These are phyloP conservation scores for Zophobas atratus DNA, from an alignment of 1,140 invertebrate species.

Conservation along the genomic window DNA sequence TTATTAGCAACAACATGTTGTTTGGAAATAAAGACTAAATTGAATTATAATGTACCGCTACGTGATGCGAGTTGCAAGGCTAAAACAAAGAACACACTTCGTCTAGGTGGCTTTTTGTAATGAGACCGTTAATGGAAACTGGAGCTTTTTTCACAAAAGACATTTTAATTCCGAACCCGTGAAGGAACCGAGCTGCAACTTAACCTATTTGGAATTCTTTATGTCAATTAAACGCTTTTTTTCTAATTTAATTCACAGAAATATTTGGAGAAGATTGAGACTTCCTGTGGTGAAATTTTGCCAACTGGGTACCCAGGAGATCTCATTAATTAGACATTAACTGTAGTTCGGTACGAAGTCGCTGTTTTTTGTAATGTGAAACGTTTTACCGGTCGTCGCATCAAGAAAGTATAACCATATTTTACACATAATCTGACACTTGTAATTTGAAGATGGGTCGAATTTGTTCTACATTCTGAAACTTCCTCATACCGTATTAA, in stretches of 20 bases:
- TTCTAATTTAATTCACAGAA: constrained; percentile 4
- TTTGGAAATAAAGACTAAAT: constrained; percentile 28
- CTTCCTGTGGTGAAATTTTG: constrained; percentile 28
- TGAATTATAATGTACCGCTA: constrained; percentile 33
- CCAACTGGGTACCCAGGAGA: constrained; percentile 5
- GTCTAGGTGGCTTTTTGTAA: constrained; percentile 15
- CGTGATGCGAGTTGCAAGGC: not conserved
- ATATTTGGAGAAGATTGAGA: constrained; percentile 29
- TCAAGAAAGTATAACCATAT: constrained; percentile 27
- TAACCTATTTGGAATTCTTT: constrained; percentile 29
- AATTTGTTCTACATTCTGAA: constrained; percentile 20
- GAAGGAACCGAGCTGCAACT: constrained; percentile 13
- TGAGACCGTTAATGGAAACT: constrained; percentile 27
- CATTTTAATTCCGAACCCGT: constrained; percentile 24
- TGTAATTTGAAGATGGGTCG: constrained; percentile 24
- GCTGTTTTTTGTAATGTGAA: not conserved
- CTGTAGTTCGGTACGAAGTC: constrained; percentile 25
- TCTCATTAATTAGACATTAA: constrained; percentile 41
- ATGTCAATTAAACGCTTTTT: constrained; percentile 41
- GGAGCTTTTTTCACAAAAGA: constrained; percentile 19
- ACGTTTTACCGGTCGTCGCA: constrained; percentile 11
- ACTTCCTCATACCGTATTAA: constrained; percentile 30
- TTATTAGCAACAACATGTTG: constrained; percentile 20
- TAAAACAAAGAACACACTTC: constrained; percentile 20
- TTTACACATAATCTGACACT: constrained; percentile 33